Evolutionary conservation across 2,113 vertebrate genomes (phyloP), one percentile per base, ranked within the genome.

Genomic region (Nematolebias whitei): DNA sequence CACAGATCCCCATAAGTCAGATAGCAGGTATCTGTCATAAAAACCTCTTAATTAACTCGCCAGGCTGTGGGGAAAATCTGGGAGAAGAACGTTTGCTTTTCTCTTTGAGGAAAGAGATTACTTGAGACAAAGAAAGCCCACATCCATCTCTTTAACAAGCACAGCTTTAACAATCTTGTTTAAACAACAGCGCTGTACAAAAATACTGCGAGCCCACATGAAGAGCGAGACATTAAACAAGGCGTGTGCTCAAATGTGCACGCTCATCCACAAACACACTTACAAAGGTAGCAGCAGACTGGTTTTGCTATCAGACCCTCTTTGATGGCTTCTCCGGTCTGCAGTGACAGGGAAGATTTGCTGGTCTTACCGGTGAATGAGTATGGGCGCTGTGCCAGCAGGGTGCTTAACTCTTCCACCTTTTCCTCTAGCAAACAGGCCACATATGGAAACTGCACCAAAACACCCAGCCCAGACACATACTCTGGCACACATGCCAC

Each of bases 1-100:
- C n/a, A 20, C 11, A 0, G 45, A 76, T 58, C 89, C 85, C 74
- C 83, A 47, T 87, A 88, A 89, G 78, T 88, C 70, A 83, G 55
- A 63, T 45, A 78, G 49, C 84, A 87, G 76, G 60, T 71, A 79
- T 23, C 24, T 12, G 38, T 39, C 62, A 44, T 51, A 63, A 75
- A 79, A 70, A 12, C 32, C 32, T 66, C 23, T 40, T 59, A 18
- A 57, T 39, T 24, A 52, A 41, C 62, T n/a, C 44, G 62, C 38
- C 73, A 71, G 59, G 45, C 57, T 65, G 58, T 11, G 40, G 12
- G 38, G 26, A 38, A 72, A 66, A 67, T 71, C 49, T 54, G 39
- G 35, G 69, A 68, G 2, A 9, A 16, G 15, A 6, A n/a, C 24
- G 41, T 50, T 61, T 68, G 49, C 3, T 13, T 71, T 68, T 77